Evolutionary conservation across 1,140 invertebrate genomes (phyloP).

Genomic region (Listronotus bonariensis): DNA sequence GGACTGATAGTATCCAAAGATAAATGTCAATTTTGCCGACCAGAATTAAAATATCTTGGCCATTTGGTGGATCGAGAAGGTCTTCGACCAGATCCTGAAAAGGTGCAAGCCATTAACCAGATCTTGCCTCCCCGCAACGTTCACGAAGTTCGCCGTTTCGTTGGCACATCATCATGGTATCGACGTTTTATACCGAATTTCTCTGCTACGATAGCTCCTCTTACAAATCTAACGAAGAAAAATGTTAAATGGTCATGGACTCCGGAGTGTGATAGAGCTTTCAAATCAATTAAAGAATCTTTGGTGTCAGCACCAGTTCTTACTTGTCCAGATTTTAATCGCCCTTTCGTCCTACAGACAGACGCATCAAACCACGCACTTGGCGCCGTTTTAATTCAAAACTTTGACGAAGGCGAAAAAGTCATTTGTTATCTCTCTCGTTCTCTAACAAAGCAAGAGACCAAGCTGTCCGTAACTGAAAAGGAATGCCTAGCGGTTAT

Average conservation of each 20-base stretch:
- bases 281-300: slow-evolving; percentile 28
- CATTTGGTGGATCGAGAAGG: slow-evolving; percentile 33
- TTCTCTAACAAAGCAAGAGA: slow-evolving; percentile 49
- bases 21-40: slow-evolving; percentile 39
- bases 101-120: slow-evolving; percentile 47
- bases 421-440: slow-evolving; percentile 30
- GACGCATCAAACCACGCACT: slow-evolving; percentile 43
- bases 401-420: slow-evolving; percentile 28
- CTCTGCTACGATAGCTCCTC: slow-evolving; percentile 49
- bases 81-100: slow-evolving; percentile 38
- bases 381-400: slow-evolving; percentile 42
- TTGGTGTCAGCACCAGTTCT: slow-evolving; percentile 34
- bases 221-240: slow-evolving; percentile 36
- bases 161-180: slow-evolving; percentile 57
- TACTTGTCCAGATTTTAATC: slow-evolving; percentile 39
- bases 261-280: slow-evolving; percentile 28
- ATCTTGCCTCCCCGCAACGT: slow-evolving; percentile 40
- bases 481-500: slow-evolving; percentile 59
- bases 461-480: slow-evolving; percentile 57
- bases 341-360: slow-evolving; percentile 45
- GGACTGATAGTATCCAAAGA: slow-evolving; percentile 13
- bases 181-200: slow-evolving; percentile 57
- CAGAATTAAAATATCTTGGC: slow-evolving; percentile 48
- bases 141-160: slow-evolving; percentile 49
- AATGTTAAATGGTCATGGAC: background rate